These are phyloP conservation scores for Melopsittacus undulatus DNA, from an alignment of 2,797 vertebrate species.

Conservation along the genomic window DNA sequence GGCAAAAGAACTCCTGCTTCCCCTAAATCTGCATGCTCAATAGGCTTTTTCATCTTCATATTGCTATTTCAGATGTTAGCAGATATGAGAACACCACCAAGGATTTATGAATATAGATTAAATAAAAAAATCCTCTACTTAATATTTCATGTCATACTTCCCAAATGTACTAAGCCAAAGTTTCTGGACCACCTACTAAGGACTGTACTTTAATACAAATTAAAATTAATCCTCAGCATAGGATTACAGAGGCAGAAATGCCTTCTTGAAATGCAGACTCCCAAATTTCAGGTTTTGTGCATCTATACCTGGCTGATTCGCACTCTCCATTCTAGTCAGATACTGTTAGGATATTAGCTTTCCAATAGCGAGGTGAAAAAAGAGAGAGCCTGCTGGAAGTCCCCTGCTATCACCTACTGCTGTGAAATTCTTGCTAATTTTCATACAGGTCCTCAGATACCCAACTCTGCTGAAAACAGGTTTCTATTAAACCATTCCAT, in stretches of 20 bases:
- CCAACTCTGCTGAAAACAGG: not conserved
- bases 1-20: not conserved
- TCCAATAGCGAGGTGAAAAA: not conserved
- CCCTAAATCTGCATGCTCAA: not conserved
- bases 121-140: not conserved
- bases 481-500: not conserved
- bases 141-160: not conserved
- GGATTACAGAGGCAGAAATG: not conserved
- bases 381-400: not conserved
- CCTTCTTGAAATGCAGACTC: not conserved
- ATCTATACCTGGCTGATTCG: not conserved
- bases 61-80: not conserved
- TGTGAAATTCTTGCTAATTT: not conserved
- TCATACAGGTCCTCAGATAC: not conserved
- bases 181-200: not conserved
- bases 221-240: not conserved
- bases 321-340: not conserved
- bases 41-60: not conserved
- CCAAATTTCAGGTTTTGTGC: not conserved
- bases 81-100: not conserved
- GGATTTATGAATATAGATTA: not conserved
- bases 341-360: not conserved
- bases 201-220: not conserved
- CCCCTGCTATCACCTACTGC: not conserved
- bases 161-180: not conserved